These are phyloP conservation scores for Epinotia ramella DNA, from an alignment of 2,888 invertebrate species.

Conservation along the genomic window DNA sequence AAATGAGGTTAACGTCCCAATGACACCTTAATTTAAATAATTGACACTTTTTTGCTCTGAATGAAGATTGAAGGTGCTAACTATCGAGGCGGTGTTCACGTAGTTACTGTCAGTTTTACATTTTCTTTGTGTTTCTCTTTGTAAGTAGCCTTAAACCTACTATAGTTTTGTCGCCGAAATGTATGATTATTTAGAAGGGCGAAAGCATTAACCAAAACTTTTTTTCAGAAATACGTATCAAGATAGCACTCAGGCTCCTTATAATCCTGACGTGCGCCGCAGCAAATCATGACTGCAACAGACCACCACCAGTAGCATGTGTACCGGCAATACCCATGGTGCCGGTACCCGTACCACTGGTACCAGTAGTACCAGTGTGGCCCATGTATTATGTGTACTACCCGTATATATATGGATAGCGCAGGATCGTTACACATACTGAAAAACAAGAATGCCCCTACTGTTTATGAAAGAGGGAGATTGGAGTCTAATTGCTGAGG, in stretches of 20 bases:
- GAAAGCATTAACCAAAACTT: not conserved
- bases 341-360: not conserved
- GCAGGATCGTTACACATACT: not conserved
- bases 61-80: not conserved
- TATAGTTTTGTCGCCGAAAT: no score
- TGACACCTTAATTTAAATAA: not conserved
- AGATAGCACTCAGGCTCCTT: not conserved
- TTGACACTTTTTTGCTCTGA: not conserved
- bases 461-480: not conserved
- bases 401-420: slow-evolving; percentile 19
- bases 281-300: not conserved
- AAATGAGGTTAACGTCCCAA: not conserved
- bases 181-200: no score
- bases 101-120: no score
- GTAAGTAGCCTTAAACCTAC: no score
- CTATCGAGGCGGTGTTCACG: not conserved
- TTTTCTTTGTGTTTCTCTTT: no score
- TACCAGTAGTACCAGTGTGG: slow-evolving; percentile 4
- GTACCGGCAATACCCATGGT: not conserved
- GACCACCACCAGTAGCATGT: not conserved
- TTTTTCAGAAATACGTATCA: slow-evolving; percentile 4
- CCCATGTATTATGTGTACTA: slow-evolving; percentile 15
- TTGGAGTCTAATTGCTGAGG: not conserved
- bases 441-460: not conserved
- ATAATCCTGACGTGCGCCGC: not conserved